These are phyloP conservation scores for Enteromius anoplus DNA, from an alignment of 2,797 vertebrate species.

Conservation along the genomic window DNA sequence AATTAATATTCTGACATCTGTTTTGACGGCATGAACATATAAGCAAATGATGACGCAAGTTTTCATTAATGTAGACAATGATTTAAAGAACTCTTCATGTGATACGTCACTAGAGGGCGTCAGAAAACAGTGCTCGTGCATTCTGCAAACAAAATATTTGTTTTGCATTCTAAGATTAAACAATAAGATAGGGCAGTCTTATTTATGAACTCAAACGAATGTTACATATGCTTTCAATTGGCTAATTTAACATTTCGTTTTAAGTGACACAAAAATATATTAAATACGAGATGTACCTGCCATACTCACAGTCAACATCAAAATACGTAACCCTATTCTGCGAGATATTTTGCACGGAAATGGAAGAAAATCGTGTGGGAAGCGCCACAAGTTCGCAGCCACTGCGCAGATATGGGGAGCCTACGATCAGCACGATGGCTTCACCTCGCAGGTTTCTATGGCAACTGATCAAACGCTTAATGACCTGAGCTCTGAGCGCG, in stretches of 20 bases:
- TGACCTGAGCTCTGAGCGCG: not conserved
- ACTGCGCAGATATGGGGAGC: not conserved
- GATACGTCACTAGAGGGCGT: constrained; percentile 56
- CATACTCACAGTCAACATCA: not conserved
- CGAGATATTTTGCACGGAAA: not conserved
- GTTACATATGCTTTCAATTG: not conserved
- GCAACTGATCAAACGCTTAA: not conserved
- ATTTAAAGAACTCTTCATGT: not conserved
- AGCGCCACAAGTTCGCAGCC: not conserved
- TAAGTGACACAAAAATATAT: not conserved
- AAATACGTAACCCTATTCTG: not conserved
- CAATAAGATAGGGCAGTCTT: not conserved
- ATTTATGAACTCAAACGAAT: not conserved
- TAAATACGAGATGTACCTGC: not conserved
- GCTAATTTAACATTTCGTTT: not conserved
- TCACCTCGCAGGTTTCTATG: not conserved
- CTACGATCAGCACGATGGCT: not conserved
- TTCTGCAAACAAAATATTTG: not conserved
- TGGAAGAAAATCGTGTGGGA: not conserved
- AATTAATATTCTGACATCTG: not conserved
- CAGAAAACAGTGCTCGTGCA: not conserved
- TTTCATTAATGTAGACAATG: no score
- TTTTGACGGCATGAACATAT: not conserved
- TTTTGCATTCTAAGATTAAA: not conserved
- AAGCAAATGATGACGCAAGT: not conserved